Percentiles rank a stretch among this genome's conserved stretches.
Conservation (phyloP, 2,113 vertebrate genomes). For the Thryonomys swinderianus region DNA sequence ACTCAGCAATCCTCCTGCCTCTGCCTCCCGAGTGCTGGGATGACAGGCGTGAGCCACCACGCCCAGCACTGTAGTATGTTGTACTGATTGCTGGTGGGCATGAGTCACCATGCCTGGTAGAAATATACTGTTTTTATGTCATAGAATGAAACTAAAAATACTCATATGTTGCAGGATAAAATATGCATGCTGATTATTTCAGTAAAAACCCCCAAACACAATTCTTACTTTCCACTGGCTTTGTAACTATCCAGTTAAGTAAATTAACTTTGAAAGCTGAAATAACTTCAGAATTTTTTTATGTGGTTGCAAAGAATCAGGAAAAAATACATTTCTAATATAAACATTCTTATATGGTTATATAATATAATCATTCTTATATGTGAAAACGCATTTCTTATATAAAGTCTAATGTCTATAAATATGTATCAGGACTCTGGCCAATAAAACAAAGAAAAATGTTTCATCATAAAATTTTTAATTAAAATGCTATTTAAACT, state of each 20-base stretch:
- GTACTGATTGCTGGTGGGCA: too few species aligned
- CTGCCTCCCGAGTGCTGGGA: too few species aligned
- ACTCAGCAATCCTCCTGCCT: too few species aligned
- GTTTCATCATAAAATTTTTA: not conserved
- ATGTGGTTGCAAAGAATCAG: not conserved
- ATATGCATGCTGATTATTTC: constrained; percentile 21
- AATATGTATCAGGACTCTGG: not conserved
- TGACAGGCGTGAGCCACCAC: too few species aligned
- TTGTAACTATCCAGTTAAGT: constrained; percentile 11
- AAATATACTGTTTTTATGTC: not conserved
- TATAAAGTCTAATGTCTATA: constrained; percentile 11
- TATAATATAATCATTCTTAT: not conserved
- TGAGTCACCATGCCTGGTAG: too few species aligned
- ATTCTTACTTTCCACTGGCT: not conserved
- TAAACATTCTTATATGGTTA: not conserved
- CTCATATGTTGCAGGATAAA: not conserved
- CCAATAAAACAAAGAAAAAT: not conserved
- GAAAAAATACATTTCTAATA: constrained; percentile 21
- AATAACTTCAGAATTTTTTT: constrained; percentile 38
- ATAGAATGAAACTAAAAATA: constrained; percentile 31
- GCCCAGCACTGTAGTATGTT: too few species aligned
- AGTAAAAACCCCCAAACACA: not conserved
- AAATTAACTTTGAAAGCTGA: constrained; percentile 21
- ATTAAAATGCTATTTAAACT: constrained; percentile 32
- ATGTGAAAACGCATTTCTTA: too few species aligned